Conservation (phyloP, 2,797 vertebrate genomes). For the Eleutherodactylus coqui region DNA sequence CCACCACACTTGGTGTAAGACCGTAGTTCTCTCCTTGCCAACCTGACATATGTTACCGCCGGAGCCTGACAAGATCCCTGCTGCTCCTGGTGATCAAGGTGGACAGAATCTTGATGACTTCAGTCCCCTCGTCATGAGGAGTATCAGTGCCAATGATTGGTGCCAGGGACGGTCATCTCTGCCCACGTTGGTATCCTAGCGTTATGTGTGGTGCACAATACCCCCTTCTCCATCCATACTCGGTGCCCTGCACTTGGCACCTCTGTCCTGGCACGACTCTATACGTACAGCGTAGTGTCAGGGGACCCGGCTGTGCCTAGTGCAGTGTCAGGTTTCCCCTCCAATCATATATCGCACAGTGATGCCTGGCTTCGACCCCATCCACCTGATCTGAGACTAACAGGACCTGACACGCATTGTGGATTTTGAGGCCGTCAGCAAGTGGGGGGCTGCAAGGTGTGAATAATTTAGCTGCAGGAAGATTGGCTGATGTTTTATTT, state of each 20-base stretch:
- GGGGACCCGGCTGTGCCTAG: neutral
- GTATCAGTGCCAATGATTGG: neutral
- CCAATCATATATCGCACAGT: neutral
- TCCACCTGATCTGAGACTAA: slow-evolving; percentile 20
- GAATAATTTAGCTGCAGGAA: slow-evolving; percentile 63
- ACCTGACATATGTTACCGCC: slow-evolving; percentile 8
- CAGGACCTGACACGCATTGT: slow-evolving; percentile 39
- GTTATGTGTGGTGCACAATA: neutral
- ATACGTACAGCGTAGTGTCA: neutral
- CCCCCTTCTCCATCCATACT: neutral
- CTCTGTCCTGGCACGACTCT: neutral
- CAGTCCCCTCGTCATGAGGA: neutral
- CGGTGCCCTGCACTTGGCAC: neutral
- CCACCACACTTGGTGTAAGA: neutral
- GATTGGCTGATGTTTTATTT: slow-evolving; percentile 62
- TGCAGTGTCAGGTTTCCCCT: slow-evolving; percentile 15
- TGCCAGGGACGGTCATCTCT: neutral
- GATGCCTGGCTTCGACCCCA: neutral
- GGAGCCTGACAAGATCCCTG: neutral
- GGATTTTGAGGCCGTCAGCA: slow-evolving; percentile 56
- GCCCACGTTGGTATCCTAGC: too few species aligned
- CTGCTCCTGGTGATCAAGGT: neutral
- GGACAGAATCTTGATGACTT: neutral
- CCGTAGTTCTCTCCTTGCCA: slow-evolving; percentile 10
- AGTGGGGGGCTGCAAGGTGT: slow-evolving; percentile 49